phyloP scores from a whole-genome alignment of 2,888 invertebrate genomes.

The Himalopsyche tibetana region DNA sequence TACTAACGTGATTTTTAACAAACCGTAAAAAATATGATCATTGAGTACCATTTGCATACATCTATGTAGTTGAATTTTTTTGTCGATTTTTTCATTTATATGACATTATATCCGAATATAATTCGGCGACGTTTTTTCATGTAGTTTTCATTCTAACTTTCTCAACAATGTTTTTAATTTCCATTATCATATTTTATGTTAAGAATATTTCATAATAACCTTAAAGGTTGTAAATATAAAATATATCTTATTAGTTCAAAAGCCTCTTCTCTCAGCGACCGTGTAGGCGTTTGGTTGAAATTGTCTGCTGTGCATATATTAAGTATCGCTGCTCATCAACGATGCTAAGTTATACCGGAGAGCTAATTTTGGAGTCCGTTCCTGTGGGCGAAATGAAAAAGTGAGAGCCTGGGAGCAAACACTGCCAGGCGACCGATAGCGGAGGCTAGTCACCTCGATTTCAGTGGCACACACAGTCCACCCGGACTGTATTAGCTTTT shows the following conservation, averaged over 20 bases:
- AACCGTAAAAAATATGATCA: too few species aligned
- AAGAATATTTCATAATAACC: too few species aligned
- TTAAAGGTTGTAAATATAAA: too few species aligned
- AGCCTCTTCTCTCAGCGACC: not conserved
- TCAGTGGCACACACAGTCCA: not conserved
- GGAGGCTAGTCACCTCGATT: not conserved
- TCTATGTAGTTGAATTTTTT: too few species aligned
- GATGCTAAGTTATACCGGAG: slow-evolving; percentile 31
- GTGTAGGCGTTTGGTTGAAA: not conserved
- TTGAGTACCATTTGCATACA: too few species aligned
- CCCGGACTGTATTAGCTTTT: too few species aligned
- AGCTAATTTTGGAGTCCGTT: slow-evolving; percentile 22
- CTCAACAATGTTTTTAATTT: not conserved
- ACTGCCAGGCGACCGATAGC: slow-evolving; percentile 23
- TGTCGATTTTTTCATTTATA: too few species aligned
- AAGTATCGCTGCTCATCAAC: not conserved
- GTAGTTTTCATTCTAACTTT: not conserved
- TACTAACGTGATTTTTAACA: too few species aligned
- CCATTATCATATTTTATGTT: not conserved
- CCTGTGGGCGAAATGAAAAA: slow-evolving; percentile 29
- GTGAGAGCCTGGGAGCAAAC: slow-evolving; percentile 9
- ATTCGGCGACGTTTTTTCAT: not conserved
- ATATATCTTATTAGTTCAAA: too few species aligned
- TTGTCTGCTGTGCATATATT: not conserved
- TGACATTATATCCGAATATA: too few species aligned